phyloP scores from a whole-genome alignment of 2,113 vertebrate species.

The Sander vitreus region DNA sequence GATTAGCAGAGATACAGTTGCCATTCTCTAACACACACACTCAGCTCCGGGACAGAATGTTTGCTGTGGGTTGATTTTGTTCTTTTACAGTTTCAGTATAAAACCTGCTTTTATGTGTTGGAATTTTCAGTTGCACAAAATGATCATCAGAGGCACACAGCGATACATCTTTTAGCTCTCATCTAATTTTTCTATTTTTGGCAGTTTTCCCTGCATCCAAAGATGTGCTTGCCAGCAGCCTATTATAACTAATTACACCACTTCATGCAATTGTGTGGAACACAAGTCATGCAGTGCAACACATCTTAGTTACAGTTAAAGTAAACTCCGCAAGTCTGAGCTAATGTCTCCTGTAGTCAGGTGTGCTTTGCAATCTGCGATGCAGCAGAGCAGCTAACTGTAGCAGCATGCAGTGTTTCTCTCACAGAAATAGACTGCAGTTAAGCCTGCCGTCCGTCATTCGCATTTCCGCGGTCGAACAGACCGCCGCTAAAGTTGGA shows the following conservation, averaged over 20 bases:
- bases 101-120: conserved; percentile 30
- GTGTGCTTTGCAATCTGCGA: too few species aligned
- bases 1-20: conserved; percentile 22
- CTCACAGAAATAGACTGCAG: too few species aligned
- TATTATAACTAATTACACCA: conserved; percentile 74
- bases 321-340: too few species aligned
- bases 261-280: conserved; percentile 68
- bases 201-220: conserved; percentile 54
- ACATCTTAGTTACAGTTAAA: conserved; percentile 53
- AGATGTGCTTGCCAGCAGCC: conserved; percentile 58
- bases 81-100: conserved; percentile 7
- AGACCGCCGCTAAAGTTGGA: too few species aligned
- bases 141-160: conserved; percentile 42
- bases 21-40: conserved; percentile 4
- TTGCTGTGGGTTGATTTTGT: conserved; percentile 4
- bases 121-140: conserved; percentile 48
- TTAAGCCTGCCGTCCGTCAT: too few species aligned
- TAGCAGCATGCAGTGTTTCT: too few species aligned
- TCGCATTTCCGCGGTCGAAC: too few species aligned
- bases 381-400: too few species aligned
- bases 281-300: conserved; percentile 44
- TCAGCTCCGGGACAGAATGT: too few species aligned
- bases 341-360: too few species aligned
- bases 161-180: conserved; percentile 3
- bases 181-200: conserved; percentile 62